Base-by-base conservation (phyloP, 2,113 vertebrate genomes). In the Heterochromis multidens region DNA sequence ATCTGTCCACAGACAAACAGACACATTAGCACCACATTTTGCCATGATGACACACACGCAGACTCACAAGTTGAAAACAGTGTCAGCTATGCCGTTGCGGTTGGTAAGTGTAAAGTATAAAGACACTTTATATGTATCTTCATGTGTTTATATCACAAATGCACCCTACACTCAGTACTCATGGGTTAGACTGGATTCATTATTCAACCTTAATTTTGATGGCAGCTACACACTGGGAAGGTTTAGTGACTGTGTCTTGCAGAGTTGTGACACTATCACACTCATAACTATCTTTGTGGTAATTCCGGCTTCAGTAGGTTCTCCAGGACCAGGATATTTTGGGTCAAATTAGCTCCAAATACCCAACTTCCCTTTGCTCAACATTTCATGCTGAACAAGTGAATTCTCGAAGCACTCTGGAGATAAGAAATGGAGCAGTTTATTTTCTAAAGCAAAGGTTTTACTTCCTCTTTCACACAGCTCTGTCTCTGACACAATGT, bases 391-490 rank as follows among this genome's bases (percentile, higher is more conserved):
- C 79, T 88, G 82, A 82, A 70, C 14, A 27, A 79, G 70, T 29
- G 4, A n/a, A 37, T 70, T 72, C 63, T 74, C 19, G 4, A 13
- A 31, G 17, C 46, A 2, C 35, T 6, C 33, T 72, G 13, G 2
- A 82, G 77, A 84, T 82, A 88, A 78, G 78, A 87, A 14, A 12
- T 40, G 43, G 6, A 46, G 70, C 70, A 56, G 70, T 49, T 82
- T 87, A 52, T 85, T 89, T 87, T 82, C 63, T 11, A 33, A 72
- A 54, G 77, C 77, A 87, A 86, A 74, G 33, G 40, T 79, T 82
- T 52, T 13, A 62, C 82, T 81, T 94, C 89, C 86, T 88, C 29
- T 86, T 33, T 52, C 11, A 40, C 29, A 77, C 72, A 77, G 40
- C 79, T 77, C 19, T 79, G 79, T 88, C 84, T 77, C 78, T 77